Evolutionary conservation across 2,113 vertebrate species (phyloP).

Genomic region (Aleadryas rufinucha): DNA sequence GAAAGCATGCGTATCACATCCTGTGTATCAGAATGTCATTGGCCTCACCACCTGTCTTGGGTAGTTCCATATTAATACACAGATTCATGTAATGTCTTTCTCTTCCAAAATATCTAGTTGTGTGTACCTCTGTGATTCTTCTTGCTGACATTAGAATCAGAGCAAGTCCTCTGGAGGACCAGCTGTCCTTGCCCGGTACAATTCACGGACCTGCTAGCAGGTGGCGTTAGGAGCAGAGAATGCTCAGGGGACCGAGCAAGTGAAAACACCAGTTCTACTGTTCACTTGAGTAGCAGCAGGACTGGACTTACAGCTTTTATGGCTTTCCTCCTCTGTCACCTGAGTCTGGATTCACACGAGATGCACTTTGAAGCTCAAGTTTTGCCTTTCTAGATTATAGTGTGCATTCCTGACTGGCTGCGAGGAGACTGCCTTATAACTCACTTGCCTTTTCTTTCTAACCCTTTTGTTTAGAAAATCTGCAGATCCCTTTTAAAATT

Average conservation of each 20-base stretch:
- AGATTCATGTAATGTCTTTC: not conserved
- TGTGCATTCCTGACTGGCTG: not conserved
- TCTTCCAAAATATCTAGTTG: not conserved
- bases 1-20: rapidly evolving
- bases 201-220: constrained; percentile 27
- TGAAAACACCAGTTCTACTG: not conserved
- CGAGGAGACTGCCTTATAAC: not conserved
- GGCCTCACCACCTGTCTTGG: not conserved
- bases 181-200: not conserved
- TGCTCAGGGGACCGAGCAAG: not conserved
- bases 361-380: not conserved
- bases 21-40: rapidly evolving
- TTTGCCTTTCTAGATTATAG: not conserved
- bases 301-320: not conserved
- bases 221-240: constrained; percentile 9
- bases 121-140: not conserved
- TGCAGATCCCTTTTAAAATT: not conserved
- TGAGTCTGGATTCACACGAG: not conserved
- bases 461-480: not conserved
- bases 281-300: not conserved
- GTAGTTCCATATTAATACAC: not conserved
- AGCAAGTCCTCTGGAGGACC: not conserved
- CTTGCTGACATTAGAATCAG: not conserved
- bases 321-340: not conserved
- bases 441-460: not conserved